phyloP scores from a whole-genome alignment of 2,888 invertebrate species.

The Caenorhabditis sp. region DNA sequence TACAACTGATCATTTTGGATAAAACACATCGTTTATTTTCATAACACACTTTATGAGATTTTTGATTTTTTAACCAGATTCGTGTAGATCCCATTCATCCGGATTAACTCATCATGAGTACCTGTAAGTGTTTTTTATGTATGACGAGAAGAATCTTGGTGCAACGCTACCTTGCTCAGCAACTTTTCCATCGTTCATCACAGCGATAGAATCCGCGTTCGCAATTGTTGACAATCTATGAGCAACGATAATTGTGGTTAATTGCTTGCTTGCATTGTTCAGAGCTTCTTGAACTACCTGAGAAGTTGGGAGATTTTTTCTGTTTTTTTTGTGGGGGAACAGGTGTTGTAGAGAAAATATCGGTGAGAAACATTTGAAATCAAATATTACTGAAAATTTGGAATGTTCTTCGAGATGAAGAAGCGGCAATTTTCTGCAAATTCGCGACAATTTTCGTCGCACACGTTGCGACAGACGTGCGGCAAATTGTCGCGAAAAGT shows the following conservation, averaged over 20 bases:
- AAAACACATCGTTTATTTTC: constrained; percentile 37
- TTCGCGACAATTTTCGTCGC: no score
- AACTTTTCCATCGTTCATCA: constrained; percentile 70
- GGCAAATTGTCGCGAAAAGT: no score
- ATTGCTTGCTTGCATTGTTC: constrained; percentile 74
- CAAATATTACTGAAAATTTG: no score
- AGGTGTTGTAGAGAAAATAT: no score
- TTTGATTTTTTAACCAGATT: constrained; percentile 14
- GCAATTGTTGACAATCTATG: constrained; percentile 73
- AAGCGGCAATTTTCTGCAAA: no score
- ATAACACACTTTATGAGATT: constrained; percentile 20
- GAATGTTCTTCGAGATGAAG: no score
- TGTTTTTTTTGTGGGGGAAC: no score
- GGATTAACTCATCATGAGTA: constrained; percentile 17
- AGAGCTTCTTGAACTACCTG: constrained; percentile 76
- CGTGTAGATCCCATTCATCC: constrained; percentile 10
- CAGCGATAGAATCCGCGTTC: constrained; percentile 73
- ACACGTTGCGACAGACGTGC: no score
- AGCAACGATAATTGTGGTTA: constrained; percentile 73
- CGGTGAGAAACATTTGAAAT: no score
- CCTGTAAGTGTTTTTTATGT: constrained; percentile 3
- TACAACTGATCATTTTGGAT: constrained; percentile 35
- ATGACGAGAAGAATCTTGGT: neutral
- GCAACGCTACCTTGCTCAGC: constrained; percentile 26
- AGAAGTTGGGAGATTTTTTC: neutral